Evolutionary conservation across 2,113 vertebrate genomes (phyloP).

Genomic region (Macheiramphus alcinus): DNA sequence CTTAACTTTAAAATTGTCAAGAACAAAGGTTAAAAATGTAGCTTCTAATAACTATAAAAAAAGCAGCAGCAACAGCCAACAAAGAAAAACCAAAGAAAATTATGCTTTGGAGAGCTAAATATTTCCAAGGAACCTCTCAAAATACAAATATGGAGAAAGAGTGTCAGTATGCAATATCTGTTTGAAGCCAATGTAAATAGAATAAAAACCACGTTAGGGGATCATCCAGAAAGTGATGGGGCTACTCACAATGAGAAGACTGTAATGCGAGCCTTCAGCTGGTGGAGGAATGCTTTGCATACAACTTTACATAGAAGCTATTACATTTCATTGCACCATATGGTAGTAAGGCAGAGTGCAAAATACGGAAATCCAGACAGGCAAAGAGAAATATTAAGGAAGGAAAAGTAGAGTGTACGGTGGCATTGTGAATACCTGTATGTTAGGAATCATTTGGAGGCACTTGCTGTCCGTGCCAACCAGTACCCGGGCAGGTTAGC

Average conservation of each 20-base stretch:
- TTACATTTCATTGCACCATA: conserved; percentile 40
- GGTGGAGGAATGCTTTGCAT: conserved; percentile 2
- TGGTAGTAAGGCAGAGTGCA: conserved; percentile 34
- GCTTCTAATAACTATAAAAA: background rate
- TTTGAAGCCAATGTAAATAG: background rate
- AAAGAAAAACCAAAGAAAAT: background rate
- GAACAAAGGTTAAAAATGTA: background rate
- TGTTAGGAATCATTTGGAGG: background rate
- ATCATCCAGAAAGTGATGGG: background rate
- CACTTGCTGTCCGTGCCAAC: background rate
- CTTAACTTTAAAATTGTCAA: background rate
- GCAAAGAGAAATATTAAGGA: conserved; percentile 42
- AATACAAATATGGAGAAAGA: background rate
- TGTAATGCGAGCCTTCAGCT: background rate
- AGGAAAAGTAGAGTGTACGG: conserved; percentile 1
- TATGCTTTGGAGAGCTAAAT: background rate
- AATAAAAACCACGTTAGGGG: background rate
- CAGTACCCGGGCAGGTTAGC: background rate
- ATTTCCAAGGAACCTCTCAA: background rate
- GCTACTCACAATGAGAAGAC: background rate
- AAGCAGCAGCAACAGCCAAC: background rate
- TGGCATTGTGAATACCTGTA: conserved; percentile 25
- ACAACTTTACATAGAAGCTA: background rate
- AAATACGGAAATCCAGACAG: conserved; percentile 58
- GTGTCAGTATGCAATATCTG: background rate